These are phyloP conservation scores for Alexandromys oeconomus DNA, from an alignment of 2,797 vertebrate species.

Conservation along the genomic window DNA sequence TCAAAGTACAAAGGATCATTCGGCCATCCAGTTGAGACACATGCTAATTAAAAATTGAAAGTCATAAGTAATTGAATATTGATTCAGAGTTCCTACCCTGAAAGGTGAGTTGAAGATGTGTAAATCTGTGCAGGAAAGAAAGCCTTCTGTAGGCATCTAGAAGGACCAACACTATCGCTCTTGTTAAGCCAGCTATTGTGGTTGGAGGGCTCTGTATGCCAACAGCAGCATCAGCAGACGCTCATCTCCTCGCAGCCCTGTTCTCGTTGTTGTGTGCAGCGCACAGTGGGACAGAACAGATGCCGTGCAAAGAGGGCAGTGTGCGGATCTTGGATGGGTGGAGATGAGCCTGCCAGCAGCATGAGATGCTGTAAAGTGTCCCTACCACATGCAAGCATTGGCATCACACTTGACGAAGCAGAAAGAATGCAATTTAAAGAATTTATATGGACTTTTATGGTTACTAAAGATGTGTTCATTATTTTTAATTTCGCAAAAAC, in stretches of 20 bases:
- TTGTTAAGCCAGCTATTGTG: neutral
- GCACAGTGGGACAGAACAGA: fast-evolving
- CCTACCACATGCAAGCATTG: neutral
- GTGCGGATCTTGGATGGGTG: neutral
- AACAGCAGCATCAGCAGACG: neutral
- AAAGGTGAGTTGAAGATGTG: constrained; percentile 33
- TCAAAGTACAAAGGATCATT: constrained; percentile 61
- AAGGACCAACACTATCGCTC: neutral
- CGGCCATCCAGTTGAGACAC: constrained; percentile 11
- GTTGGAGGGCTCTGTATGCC: neutral
- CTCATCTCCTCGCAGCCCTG: fast-evolving
- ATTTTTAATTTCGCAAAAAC: constrained; percentile 30
- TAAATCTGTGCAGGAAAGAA: neutral
- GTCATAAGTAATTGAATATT: constrained; percentile 73
- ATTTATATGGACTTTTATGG: neutral
- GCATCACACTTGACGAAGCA: neutral
- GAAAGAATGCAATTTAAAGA: constrained; percentile 15
- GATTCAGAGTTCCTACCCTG: constrained; percentile 20
- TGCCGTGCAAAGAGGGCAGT: neutral
- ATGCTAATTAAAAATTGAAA: constrained; percentile 69
- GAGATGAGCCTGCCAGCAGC: no score
- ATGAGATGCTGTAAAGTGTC: neutral
- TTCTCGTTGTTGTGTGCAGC: neutral
- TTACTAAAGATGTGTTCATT: neutral
- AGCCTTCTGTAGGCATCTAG: neutral